Conservation (phyloP, 2,888 invertebrate genomes). For the Congeria kusceri region DNA sequence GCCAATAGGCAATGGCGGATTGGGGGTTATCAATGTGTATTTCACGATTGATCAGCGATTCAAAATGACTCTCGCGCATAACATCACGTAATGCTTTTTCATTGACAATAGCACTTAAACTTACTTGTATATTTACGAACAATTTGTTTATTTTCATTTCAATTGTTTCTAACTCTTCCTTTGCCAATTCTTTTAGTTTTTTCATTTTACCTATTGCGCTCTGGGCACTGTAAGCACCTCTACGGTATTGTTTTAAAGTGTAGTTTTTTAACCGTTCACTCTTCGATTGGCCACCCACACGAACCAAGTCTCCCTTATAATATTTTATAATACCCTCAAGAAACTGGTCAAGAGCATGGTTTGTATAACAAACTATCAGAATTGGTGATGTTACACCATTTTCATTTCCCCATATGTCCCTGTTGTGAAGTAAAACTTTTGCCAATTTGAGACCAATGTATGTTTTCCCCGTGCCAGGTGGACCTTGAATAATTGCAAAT, state of each 20-base stretch:
- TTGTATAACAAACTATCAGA: slow-evolving; percentile 83
- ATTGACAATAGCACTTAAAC: slow-evolving; percentile 7
- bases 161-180: background rate
- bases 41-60: background rate
- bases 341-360: slow-evolving; percentile 84
- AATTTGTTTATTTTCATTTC: background rate
- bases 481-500: slow-evolving; percentile 87
- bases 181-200: background rate
- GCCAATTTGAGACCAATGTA: slow-evolving; percentile 92
- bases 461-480: slow-evolving; percentile 95
- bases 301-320: slow-evolving; percentile 69
- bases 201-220: slow-evolving; percentile 4
- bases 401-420: slow-evolving; percentile 33
- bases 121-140: slow-evolving; percentile 1
- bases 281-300: slow-evolving; percentile 79
- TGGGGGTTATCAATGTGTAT: background rate
- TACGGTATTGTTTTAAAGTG: slow-evolving; percentile 48
- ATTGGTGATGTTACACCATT: slow-evolving; percentile 70
- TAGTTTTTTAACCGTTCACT: slow-evolving; percentile 67
- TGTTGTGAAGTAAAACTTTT: slow-evolving; percentile 84
- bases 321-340: slow-evolving; percentile 78
- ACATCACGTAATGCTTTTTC: slow-evolving; percentile 15
- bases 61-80: background rate
- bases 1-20: background rate
- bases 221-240: background rate